phyloP scores from a whole-genome alignment of 1,140 invertebrate genomes.

The Zophobas atratus region DNA sequence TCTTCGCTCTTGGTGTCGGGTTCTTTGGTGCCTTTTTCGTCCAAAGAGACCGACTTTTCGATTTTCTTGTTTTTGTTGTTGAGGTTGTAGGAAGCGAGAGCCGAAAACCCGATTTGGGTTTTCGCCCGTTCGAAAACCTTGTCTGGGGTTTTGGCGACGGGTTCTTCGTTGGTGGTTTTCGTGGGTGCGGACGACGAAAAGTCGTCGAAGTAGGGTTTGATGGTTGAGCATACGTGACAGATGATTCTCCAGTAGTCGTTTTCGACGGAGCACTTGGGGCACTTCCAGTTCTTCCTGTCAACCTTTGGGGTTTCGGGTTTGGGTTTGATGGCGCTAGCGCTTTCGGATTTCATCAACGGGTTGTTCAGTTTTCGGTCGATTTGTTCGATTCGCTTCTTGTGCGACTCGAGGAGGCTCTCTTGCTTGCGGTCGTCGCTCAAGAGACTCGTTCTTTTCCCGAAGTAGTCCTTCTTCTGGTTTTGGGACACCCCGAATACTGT shows the following conservation, averaged over 20 bases:
- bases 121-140: slow-evolving; percentile 62
- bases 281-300: slow-evolving; percentile 69
- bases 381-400: slow-evolving; percentile 61
- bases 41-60: slow-evolving; percentile 38
- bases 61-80: slow-evolving; percentile 54
- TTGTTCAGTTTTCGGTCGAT: slow-evolving; percentile 57
- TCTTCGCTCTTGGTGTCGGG: slow-evolving; percentile 67
- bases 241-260: slow-evolving; percentile 73
- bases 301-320: slow-evolving; percentile 59
- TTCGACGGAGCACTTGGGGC: slow-evolving; percentile 71
- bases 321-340: slow-evolving; percentile 58
- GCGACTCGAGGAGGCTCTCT: slow-evolving; percentile 57
- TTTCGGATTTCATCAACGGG: slow-evolving; percentile 63
- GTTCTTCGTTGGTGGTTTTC: slow-evolving; percentile 36
- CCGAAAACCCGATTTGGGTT: slow-evolving; percentile 65
- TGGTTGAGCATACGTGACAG: slow-evolving; percentile 72
- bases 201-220: slow-evolving; percentile 67
- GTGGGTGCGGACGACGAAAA: slow-evolving; percentile 52
- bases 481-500: slow-evolving; percentile 67
- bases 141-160: slow-evolving; percentile 50
- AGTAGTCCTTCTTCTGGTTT: slow-evolving; percentile 59
- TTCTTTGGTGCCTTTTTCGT: slow-evolving; percentile 52
- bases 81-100: slow-evolving; percentile 54
- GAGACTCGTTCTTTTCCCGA: slow-evolving; percentile 59
- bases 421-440: slow-evolving; percentile 55